Percentiles rank a stretch among this genome's conserved stretches.
phyloP scores from a whole-genome alignment of 1,140 invertebrate species.

The Aricia agestis region DNA sequence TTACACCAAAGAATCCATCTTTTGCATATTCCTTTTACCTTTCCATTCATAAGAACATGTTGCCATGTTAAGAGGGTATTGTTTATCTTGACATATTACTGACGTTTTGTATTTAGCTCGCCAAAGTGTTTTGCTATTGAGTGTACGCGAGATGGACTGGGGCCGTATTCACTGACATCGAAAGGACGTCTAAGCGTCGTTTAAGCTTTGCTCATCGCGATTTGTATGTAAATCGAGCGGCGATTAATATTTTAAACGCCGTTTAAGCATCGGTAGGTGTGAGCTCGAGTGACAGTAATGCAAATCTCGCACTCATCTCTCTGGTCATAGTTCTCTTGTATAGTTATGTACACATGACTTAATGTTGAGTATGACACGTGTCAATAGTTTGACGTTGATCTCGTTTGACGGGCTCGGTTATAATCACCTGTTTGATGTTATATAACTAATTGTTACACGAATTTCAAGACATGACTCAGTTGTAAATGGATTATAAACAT shows the following conservation, averaged over 20 bases:
- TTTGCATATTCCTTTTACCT: not conserved
- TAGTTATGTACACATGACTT: not conserved
- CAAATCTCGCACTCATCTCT: slow-evolving; percentile 46
- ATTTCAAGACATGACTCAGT: not conserved
- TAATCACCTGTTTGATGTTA: not conserved
- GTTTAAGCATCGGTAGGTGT: not conserved
- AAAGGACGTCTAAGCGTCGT: not conserved
- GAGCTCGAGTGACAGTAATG: slow-evolving; percentile 48
- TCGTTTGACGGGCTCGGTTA: not conserved
- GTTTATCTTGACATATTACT: slow-evolving; percentile 1
- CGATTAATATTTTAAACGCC: not conserved
- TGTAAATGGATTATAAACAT: not conserved
- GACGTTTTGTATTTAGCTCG: not conserved
- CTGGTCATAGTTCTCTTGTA: slow-evolving; percentile 22
- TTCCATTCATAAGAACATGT: not conserved
- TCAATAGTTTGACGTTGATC: not conserved
- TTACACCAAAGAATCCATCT: not conserved
- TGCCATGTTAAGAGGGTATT: not conserved
- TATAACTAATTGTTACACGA: not conserved
- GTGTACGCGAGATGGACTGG: not conserved
- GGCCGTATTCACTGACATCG: not conserved
- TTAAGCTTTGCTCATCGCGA: not conserved
- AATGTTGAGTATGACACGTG: not conserved
- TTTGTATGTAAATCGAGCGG: not conserved
- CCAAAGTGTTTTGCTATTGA: not conserved